A percentile compares a stretch with the other conserved stretches of the same genome.
Evolutionary conservation across 2,888 invertebrate genomes (phyloP).

Genomic region (Clepsis dumicolana): DNA sequence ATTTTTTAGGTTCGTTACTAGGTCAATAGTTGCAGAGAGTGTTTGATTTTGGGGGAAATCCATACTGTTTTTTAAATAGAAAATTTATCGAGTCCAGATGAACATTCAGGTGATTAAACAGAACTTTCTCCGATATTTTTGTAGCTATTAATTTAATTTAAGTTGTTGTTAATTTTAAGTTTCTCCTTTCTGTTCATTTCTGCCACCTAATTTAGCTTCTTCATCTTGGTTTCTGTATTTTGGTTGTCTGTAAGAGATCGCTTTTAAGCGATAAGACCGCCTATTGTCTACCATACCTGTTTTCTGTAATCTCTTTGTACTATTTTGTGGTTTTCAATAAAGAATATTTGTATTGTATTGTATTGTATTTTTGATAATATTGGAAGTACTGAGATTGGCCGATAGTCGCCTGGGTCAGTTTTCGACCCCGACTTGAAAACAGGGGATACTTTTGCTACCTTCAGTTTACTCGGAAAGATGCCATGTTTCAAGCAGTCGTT

Average conservation of each 20-base stretch:
- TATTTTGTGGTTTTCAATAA: no score
- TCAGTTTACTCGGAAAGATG: constrained; percentile 17
- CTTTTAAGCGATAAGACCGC: no score
- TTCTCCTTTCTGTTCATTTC: no score
- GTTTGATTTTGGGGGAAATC: not conserved
- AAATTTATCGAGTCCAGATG: not conserved
- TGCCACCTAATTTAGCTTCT: no score
- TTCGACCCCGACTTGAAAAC: constrained; percentile 28
- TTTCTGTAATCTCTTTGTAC: no score
- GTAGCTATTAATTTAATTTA: no score
- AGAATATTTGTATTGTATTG: no score
- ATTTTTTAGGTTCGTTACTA: constrained; percentile 3
- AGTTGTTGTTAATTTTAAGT: no score
- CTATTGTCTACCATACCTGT: no score
- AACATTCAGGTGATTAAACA: not conserved
- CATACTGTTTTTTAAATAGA: not conserved
- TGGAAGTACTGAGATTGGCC: constrained; percentile 28
- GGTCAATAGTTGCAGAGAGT: not conserved
- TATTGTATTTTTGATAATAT: constrained; percentile 20
- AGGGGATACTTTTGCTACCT: constrained; percentile 19
- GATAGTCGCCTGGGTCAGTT: constrained; percentile 21
- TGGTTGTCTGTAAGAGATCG: no score
- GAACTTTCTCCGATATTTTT: constrained; percentile 12
- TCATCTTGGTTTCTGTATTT: no score
- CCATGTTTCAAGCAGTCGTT: not conserved